Evolutionary conservation across 2,888 invertebrate genomes (phyloP).

Genomic region (Agrotis puta): DNA sequence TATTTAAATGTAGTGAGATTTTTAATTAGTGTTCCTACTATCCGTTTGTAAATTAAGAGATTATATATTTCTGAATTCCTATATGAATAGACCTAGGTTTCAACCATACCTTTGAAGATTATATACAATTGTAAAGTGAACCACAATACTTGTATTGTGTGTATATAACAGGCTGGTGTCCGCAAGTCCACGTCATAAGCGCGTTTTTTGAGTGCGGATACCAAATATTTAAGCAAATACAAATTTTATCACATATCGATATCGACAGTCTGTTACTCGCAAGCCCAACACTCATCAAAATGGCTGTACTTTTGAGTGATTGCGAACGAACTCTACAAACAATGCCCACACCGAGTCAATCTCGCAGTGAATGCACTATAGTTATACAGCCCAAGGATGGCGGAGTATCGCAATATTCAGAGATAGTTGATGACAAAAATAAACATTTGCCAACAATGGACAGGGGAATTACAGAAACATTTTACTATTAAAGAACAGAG

Average conservation of each 20-base stretch:
- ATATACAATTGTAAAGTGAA: background rate
- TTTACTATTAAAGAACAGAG: constrained; percentile 23
- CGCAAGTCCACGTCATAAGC: no score
- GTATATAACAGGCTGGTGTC: no score
- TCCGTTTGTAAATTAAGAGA: no score
- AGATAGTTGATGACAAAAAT: constrained; percentile 52
- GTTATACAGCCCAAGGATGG: constrained; percentile 59
- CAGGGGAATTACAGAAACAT: constrained; percentile 37
- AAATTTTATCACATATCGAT: constrained; percentile 36
- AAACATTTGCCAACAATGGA: constrained; percentile 40
- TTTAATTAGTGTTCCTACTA: no score
- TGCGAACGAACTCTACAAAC: constrained; percentile 87
- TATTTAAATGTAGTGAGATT: no score
- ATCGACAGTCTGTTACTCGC: constrained; percentile 41
- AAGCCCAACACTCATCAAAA: constrained; percentile 73
- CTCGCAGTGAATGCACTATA: constrained; percentile 76
- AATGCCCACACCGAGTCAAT: constrained; percentile 86
- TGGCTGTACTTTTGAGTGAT: constrained; percentile 87
- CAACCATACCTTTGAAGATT: background rate
- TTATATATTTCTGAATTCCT: no score
- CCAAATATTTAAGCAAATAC: no score
- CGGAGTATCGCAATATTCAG: constrained; percentile 44
- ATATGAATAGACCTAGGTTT: no score
- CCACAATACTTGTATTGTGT: background rate
- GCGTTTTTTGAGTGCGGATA: no score